A percentile compares a stretch with the other conserved stretches of the same genome.
Evolutionary conservation across 2,113 vertebrate genomes (phyloP).

Genomic region (Phainopepla nitens): DNA sequence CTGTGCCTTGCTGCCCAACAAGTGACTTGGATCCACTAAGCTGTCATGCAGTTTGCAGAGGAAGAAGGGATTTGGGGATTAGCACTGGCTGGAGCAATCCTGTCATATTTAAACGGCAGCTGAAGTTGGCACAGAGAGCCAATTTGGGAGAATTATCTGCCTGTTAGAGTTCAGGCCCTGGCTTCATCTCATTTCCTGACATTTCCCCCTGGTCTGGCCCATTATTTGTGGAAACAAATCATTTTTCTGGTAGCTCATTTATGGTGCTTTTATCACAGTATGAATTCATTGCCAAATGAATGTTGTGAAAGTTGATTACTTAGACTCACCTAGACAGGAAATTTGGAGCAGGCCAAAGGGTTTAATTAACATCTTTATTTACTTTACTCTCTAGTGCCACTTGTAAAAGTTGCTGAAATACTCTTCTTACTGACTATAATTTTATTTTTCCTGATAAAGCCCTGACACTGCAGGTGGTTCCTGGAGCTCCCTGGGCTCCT

Average conservation of each 20-base stretch:
- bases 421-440: neutral
- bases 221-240: neutral
- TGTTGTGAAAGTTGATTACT: neutral
- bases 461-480: neutral
- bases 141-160: conserved; percentile 14
- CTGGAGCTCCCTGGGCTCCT: neutral
- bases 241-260: neutral
- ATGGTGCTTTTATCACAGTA: neutral
- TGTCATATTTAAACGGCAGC: neutral
- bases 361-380: neutral
- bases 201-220: neutral
- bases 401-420: neutral
- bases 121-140: neutral
- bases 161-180: neutral
- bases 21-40: neutral
- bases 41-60: neutral
- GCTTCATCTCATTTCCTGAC: neutral
- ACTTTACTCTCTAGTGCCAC: neutral
- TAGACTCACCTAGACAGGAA: neutral
- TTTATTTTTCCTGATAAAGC: neutral
- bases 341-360: neutral
- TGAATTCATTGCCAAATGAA: neutral
- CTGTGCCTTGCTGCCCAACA: neutral
- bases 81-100: neutral
- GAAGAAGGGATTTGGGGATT: conserved; percentile 22